phyloP scores from a whole-genome alignment of 1,140 invertebrate genomes.

The Ruditapes philippinarum region DNA sequence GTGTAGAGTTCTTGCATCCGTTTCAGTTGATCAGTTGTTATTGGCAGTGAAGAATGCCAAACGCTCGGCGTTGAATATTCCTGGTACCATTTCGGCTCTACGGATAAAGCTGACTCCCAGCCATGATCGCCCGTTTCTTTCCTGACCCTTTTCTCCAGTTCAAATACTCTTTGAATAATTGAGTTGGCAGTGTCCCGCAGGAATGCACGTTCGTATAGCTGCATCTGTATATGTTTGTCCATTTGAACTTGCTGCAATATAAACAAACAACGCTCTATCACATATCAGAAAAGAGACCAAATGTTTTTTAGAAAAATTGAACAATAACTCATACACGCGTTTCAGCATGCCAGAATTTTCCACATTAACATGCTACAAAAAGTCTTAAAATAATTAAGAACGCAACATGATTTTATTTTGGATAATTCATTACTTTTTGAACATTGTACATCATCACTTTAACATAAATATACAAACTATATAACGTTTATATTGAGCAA shows the following conservation, averaged over 20 bases:
- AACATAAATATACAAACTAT: too few species aligned
- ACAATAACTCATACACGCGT: too few species aligned
- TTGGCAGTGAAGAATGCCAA: slow-evolving; percentile 38
- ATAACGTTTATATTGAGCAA: too few species aligned
- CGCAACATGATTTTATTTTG: too few species aligned
- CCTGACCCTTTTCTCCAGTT: slow-evolving; percentile 25
- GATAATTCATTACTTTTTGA: too few species aligned
- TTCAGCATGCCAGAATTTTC: too few species aligned
- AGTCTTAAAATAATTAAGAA: too few species aligned
- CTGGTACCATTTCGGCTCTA: slow-evolving; percentile 33
- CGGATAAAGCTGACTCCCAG: not conserved
- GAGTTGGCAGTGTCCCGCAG: not conserved
- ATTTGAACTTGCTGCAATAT: slow-evolving; percentile 29
- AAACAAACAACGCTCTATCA: too few species aligned
- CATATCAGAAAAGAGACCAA: too few species aligned
- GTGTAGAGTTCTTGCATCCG: not conserved
- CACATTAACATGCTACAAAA: too few species aligned
- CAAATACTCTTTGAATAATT: not conserved
- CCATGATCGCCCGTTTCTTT: slow-evolving; percentile 22
- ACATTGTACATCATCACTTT: too few species aligned
- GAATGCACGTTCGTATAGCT: slow-evolving; percentile 19
- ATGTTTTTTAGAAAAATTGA: too few species aligned
- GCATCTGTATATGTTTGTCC: not conserved
- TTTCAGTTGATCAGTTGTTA: slow-evolving; percentile 4
- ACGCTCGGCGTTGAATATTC: slow-evolving; percentile 17